Percentiles rank a stretch among this genome's conserved stretches.
These are phyloP conservation scores for Raja brachyura DNA, from an alignment of 2,113 vertebrate genomes.

Conservation along the genomic window DNA sequence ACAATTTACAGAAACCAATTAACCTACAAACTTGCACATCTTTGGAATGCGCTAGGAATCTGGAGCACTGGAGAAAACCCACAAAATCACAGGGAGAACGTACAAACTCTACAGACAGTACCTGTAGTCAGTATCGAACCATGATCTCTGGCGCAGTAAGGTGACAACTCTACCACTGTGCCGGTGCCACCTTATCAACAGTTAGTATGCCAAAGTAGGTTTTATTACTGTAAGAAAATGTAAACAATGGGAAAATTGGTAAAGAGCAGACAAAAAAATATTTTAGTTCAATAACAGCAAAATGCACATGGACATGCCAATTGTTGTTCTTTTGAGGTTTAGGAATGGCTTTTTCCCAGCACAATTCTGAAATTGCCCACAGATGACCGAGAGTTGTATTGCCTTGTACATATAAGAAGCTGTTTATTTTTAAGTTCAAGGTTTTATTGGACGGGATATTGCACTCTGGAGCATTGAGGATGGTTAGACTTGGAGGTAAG, in stretches of 20 bases:
- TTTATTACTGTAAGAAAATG: not conserved
- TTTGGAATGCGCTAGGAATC: too few species aligned
- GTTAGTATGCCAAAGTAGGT: not conserved
- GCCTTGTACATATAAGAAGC: not conserved
- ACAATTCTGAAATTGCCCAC: not conserved
- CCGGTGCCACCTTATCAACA: too few species aligned
- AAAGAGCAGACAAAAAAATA: not conserved
- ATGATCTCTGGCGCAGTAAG: too few species aligned
- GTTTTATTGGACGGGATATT: not conserved
- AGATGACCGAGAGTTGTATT: not conserved
- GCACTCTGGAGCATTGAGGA: not conserved
- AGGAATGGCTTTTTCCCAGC: not conserved
- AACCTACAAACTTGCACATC: too few species aligned
- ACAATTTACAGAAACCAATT: too few species aligned
- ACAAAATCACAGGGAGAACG: too few species aligned
- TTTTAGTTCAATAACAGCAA: not conserved
- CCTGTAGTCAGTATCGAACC: too few species aligned
- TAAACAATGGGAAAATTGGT: not conserved
- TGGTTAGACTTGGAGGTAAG: not conserved
- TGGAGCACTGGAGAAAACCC: too few species aligned
- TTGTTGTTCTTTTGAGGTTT: not conserved
- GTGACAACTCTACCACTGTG: too few species aligned
- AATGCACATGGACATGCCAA: not conserved
- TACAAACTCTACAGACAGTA: too few species aligned
- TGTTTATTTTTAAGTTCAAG: not conserved